Evolutionary conservation across 2,113 vertebrate species (phyloP), one percentile per base, ranked within the genome.

Genomic region (Acanthisitta chloris): DNA sequence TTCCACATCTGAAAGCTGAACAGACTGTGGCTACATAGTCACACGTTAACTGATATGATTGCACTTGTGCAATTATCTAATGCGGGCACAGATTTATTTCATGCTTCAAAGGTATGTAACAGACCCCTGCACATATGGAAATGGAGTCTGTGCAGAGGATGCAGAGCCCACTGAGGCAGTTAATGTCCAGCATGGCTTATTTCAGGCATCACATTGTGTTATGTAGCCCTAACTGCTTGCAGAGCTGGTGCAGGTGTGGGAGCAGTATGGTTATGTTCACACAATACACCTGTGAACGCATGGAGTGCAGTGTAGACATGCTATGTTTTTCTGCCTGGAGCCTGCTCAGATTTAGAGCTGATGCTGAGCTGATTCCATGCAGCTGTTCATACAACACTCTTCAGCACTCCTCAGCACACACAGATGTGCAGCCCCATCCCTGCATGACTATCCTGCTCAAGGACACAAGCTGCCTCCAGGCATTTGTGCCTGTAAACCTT

Each of bases 201-300:
- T 80, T 62, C 46, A 46, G 42, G 46, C 14, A 58, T 46, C n/a
- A 33, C 49, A 49, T 11, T 21, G 34, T 34, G n/a, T 58, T 71
- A 34, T 8, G 24, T 18, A 43, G 18, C 40, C 19, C 13, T 43
- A 52, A 8, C 3, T 29, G 55, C 48, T 25, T 0, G 13, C 48
- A 34, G 81, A 34, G n/a, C 40, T 59, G 67, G 36, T 55, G 71
- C 71, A 61, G 86, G 17, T 34, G 36, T 43, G 48, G 62, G 40
- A 77, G 24, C 9, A 18, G 36, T 3, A 17, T 1, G 2, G 64
- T 34, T n/a, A 18, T 8, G 29, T 6, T 36, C 46, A 16, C 0
- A 0, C 24, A 17, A 77, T 7, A 45, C 17, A 31, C 31, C 40
- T 65, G 66, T 20, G 52, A 57, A 5, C 2, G 3, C 0, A 0